These are phyloP conservation scores for Melanotaenia parkinsoni DNA, from an alignment of 2,797 vertebrate species.

Conservation along the genomic window DNA sequence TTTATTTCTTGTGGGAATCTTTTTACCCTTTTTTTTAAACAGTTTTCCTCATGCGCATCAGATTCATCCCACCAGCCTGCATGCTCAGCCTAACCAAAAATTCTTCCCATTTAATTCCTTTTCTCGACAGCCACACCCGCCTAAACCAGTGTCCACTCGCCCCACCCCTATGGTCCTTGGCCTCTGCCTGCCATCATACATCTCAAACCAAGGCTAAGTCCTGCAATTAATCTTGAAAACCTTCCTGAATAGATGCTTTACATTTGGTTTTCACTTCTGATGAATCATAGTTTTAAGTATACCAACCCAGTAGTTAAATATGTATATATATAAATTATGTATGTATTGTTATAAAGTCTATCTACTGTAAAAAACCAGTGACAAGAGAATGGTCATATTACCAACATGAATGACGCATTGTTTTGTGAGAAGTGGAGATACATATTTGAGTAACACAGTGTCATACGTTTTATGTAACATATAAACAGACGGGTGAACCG, in stretches of 20 bases:
- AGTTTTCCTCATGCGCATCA: neutral
- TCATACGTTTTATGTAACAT: neutral
- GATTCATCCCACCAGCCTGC: neutral
- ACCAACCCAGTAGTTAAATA: too few relatives aligned
- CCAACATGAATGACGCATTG: too few relatives aligned
- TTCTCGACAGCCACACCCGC: constrained; percentile 1
- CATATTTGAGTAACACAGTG: too few relatives aligned
- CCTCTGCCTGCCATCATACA: constrained; percentile 8
- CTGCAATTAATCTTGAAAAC: constrained; percentile 15
- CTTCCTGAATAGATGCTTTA: neutral
- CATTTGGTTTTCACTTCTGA: neutral
- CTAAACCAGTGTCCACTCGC: neutral
- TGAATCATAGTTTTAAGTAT: neutral
- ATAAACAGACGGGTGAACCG: neutral
- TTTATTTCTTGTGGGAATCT: neutral
- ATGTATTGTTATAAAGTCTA: too few relatives aligned
- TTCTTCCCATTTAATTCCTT: neutral
- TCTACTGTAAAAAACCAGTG: too few relatives aligned
- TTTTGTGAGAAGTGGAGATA: too few relatives aligned
- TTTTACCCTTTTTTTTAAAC: neutral
- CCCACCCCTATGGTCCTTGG: neutral
- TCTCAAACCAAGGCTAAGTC: constrained; percentile 10
- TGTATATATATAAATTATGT: neutral
- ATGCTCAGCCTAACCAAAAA: neutral
- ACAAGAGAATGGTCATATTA: too few relatives aligned